These are phyloP conservation scores for Gobiocypris rarus DNA, from an alignment of 2,113 vertebrate species.

Conservation along the genomic window DNA sequence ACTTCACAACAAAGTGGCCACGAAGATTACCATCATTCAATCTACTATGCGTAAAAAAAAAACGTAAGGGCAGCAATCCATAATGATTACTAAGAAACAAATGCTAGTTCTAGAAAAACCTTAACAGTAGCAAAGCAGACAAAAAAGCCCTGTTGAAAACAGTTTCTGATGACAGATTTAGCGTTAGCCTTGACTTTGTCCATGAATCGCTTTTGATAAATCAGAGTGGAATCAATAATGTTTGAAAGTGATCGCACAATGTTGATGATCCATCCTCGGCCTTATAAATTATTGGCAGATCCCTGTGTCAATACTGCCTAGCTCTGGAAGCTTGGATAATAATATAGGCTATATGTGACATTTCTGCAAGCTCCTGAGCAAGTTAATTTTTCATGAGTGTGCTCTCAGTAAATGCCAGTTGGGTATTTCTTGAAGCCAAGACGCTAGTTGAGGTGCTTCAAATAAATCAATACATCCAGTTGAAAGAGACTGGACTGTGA, in stretches of 20 bases:
- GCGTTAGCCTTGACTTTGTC: slow-evolving; percentile 30
- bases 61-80: background rate
- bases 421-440: slow-evolving; percentile 59
- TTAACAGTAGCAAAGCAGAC: background rate
- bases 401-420: slow-evolving; percentile 48
- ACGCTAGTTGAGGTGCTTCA: slow-evolving; percentile 55
- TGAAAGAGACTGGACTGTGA: slow-evolving; percentile 3
- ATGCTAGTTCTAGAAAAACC: background rate
- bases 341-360: slow-evolving; percentile 40
- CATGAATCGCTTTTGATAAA: slow-evolving; percentile 1
- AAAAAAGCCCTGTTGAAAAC: background rate
- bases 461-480: slow-evolving; percentile 50
- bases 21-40: slow-evolving; percentile 2
- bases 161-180: slow-evolving; percentile 5
- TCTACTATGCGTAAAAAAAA: background rate
- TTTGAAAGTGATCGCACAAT: slow-evolving; percentile 55
- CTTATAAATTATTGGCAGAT: slow-evolving; percentile 52
- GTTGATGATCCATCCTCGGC: slow-evolving; percentile 42
- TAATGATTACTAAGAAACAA: background rate
- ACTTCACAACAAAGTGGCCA: background rate
- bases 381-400: slow-evolving; percentile 58
- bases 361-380: slow-evolving; percentile 44
- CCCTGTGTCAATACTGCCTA: slow-evolving; percentile 36
- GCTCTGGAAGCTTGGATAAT: slow-evolving; percentile 51
- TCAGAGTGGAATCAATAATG: slow-evolving; percentile 49